Conservation (phyloP, 2,113 vertebrate genomes). For the Daubentonia madagascariensis region DNA sequence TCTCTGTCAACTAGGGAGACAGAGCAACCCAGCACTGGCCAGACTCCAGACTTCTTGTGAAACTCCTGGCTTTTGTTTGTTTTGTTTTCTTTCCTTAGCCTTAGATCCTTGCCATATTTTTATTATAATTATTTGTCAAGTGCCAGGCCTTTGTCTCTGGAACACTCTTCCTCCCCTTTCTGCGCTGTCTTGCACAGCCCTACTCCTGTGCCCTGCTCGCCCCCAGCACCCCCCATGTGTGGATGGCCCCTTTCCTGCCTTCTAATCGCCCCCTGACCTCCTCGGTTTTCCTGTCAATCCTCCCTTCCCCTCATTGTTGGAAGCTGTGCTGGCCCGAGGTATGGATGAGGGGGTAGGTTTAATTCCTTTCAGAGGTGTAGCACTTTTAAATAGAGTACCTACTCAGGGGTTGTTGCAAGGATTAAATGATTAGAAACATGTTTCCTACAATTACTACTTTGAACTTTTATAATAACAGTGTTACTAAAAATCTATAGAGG, state of each 20-base stretch:
- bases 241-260: neutral
- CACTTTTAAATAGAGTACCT: neutral
- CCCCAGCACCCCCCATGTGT: neutral
- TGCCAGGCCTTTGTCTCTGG: neutral
- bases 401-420: neutral
- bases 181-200: neutral
- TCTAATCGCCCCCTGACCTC: accelerated
- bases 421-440: neutral
- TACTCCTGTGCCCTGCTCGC: neutral
- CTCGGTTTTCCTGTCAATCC: neutral
- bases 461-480: neutral
- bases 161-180: neutral
- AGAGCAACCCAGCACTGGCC: neutral
- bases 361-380: neutral
- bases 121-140: neutral
- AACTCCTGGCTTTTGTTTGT: constrained; percentile 22
- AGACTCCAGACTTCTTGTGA: neutral
- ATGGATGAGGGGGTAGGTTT: neutral
- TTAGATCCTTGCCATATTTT: constrained; percentile 39
- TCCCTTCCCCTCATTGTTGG: neutral
- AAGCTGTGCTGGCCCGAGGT: neutral
- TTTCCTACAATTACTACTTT: neutral
- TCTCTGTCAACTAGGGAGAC: neutral
- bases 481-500: neutral
- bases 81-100: constrained; percentile 29